Base-by-base conservation (phyloP, 2,113 vertebrate genomes). In the Felis chaus region DNA sequence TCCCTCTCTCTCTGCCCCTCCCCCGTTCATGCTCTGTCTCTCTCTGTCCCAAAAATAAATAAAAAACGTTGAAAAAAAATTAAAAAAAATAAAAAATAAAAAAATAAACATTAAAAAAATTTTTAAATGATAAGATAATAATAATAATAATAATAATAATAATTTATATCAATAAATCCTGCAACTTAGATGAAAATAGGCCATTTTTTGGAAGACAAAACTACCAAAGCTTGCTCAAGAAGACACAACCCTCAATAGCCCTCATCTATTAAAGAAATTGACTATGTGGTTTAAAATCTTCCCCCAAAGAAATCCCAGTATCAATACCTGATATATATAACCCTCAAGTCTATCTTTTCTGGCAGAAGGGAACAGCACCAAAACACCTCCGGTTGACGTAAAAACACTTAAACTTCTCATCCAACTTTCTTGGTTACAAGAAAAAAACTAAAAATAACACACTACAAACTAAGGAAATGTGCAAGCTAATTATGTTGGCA, bases 401-500 rank as follows among this genome's bases (percentile, higher is more conserved):
- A 89, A 91, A 92, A 73, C 71, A 88, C 61, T 78, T 78, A 71
- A 81, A 65, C 48, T 68, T 50, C 36, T 80, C 45, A 94, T 65
- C 36, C 69, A 68, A 92, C 23, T 83, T 36, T 25, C 53, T 10
- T 68, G 81, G 48, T 53, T 69, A 78, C 63, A 91, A 69, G 50
- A 69, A 81, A 93, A 92, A 79, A 96, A 18, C 71, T 94, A 84
- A 94, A 92, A 94, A 79, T 57, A 92, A 31, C 45, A 84, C 15
- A 23, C 48, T 74, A 92, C 63, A 90, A 90, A 96, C 69, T 81
- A 93, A 92, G 55, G 48, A 81, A 89, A 78, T 82, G 23, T 50
- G 33, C 25, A 31, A 65, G 53, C 66, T 92, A 81, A 90, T 94
- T 90, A 83, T 84, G n/a, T 71, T 88, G 89, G 89, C 85, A 69